Conservation (phyloP, 1,140 invertebrate species). For the Ericerus pela region DNA sequence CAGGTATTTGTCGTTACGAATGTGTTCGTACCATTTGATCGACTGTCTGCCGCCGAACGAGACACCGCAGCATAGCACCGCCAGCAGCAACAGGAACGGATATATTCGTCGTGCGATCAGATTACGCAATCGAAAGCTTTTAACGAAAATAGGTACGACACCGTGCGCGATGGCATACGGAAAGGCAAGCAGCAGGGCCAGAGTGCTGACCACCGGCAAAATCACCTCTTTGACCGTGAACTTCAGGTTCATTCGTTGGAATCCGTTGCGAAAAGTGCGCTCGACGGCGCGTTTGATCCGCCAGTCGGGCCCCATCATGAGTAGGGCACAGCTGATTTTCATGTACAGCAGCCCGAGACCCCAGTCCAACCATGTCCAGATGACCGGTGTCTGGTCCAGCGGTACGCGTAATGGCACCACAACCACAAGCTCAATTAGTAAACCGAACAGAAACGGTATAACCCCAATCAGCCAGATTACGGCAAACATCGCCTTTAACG, state of each 20-base stretch:
- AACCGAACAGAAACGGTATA: slow-evolving; percentile 80
- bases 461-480: slow-evolving; percentile 70
- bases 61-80: slow-evolving; percentile 17
- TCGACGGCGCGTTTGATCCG: slow-evolving; percentile 79
- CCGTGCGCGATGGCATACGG: slow-evolving; percentile 79
- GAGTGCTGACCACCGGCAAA: slow-evolving; percentile 66
- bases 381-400: slow-evolving; percentile 80
- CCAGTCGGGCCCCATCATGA: slow-evolving; percentile 97
- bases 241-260: slow-evolving; percentile 20
- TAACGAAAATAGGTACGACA: slow-evolving; percentile 62
- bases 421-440: slow-evolving; percentile 79
- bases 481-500: slow-evolving; percentile 51
- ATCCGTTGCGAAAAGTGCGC: slow-evolving; percentile 45
- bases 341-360: slow-evolving; percentile 91
- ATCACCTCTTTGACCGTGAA: slow-evolving; percentile 75
- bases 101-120: slow-evolving; percentile 77
- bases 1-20: slow-evolving; percentile 98
- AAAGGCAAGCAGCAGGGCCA: slow-evolving; percentile 61
- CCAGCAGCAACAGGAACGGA: slow-evolving; percentile 63
- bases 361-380: slow-evolving; percentile 96
- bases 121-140: slow-evolving; percentile 53
- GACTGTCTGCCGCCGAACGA: slow-evolving; percentile 57
- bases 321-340: slow-evolving; percentile 92
- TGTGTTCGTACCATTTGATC: slow-evolving; percentile 88
- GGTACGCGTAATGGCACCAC: slow-evolving; percentile 86